Evolutionary conservation across 35 echinoderm and acorn worm species (phyloP).

Genomic region (Anneissia japonica): DNA sequence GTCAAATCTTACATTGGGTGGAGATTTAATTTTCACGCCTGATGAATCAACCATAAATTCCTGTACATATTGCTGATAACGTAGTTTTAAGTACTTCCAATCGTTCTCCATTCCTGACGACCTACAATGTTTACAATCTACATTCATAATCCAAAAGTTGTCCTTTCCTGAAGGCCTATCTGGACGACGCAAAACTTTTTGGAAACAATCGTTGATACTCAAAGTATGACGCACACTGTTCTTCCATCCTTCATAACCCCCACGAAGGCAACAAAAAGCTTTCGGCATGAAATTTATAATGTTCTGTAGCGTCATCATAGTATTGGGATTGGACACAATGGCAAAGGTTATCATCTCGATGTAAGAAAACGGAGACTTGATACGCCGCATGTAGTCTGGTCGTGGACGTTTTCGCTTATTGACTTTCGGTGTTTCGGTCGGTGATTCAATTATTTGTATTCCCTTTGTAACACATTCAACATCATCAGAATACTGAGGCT

Average conservation of each 20-base stretch:
- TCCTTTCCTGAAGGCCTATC: slow-evolving; percentile 35
- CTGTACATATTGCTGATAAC: too few relatives aligned
- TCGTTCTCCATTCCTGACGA: too few relatives aligned
- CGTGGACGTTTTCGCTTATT: background rate
- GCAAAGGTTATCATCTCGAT: slow-evolving; percentile 75
- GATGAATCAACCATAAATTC: background rate
- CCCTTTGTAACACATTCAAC: background rate
- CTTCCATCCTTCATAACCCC: slow-evolving; percentile 47
- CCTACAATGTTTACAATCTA: background rate
- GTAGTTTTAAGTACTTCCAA: background rate
- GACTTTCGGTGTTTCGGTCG: background rate
- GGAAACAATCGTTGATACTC: slow-evolving; percentile 14
- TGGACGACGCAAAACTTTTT: slow-evolving; percentile 27
- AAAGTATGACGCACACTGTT: slow-evolving; percentile 50
- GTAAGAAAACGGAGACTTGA: slow-evolving; percentile 64
- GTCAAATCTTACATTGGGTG: background rate
- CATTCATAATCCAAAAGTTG: slow-evolving; percentile 44
- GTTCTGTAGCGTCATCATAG: slow-evolving; percentile 59
- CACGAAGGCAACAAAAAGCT: slow-evolving; percentile 49
- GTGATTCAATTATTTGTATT: background rate
- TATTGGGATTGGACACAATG: slow-evolving; percentile 43
- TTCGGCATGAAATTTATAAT: slow-evolving; percentile 46
- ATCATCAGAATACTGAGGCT: background rate
- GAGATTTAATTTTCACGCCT: background rate
- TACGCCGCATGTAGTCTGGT: slow-evolving; percentile 30